These are phyloP conservation scores for Solea senegalensis DNA, from an alignment of 2,113 vertebrate species.

Conservation along the genomic window DNA sequence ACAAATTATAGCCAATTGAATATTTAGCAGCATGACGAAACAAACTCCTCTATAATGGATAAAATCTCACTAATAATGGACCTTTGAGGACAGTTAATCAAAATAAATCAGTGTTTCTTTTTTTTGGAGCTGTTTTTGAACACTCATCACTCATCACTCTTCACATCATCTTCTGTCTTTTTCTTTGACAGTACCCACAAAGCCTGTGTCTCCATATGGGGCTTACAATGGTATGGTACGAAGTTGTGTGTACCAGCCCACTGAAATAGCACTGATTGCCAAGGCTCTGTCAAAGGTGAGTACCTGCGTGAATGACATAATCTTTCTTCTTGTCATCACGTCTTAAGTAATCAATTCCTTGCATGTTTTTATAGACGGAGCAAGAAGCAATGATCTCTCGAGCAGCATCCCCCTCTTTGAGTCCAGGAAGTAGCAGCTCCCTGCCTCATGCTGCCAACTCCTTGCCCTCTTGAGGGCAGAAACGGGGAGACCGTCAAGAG, in stretches of 20 bases:
- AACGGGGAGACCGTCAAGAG: slow-evolving; percentile 4
- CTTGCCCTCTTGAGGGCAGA: slow-evolving; percentile 41
- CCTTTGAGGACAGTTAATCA: no score
- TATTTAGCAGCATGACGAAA: no score
- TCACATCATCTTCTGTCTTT: not conserved
- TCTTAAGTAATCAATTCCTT: slow-evolving; percentile 1
- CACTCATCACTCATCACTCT: no score
- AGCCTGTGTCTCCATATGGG: slow-evolving; percentile 85
- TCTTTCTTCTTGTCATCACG: not conserved
- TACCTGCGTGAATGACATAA: not conserved
- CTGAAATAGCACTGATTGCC: slow-evolving; percentile 90
- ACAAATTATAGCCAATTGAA: no score
- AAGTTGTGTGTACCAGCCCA: slow-evolving; percentile 91
- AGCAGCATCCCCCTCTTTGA: slow-evolving; percentile 76
- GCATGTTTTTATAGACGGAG: slow-evolving; percentile 67
- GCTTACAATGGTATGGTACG: slow-evolving; percentile 87
- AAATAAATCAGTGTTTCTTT: no score
- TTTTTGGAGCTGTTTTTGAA: no score
- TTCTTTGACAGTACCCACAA: slow-evolving; percentile 74
- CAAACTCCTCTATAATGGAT: no score
- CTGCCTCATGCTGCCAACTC: slow-evolving; percentile 78
- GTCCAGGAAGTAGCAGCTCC: slow-evolving; percentile 77
- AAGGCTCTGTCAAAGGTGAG: slow-evolving; percentile 82
- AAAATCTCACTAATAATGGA: no score
- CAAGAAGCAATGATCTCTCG: slow-evolving; percentile 82